Evolutionary conservation across 2,797 vertebrate genomes (phyloP).

Genomic region (Tympanoctomys barrerae): DNA sequence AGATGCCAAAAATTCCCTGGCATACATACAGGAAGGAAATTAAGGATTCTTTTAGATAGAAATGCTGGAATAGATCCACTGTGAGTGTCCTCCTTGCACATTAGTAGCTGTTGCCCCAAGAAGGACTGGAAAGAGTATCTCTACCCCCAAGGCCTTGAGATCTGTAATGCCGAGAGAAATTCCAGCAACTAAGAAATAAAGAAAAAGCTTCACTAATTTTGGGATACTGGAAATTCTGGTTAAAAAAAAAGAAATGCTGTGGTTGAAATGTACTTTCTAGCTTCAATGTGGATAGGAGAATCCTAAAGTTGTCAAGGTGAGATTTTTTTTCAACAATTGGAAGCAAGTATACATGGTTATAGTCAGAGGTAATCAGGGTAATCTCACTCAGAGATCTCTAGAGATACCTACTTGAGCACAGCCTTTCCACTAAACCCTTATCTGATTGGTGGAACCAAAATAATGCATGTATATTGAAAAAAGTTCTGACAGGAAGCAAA

Average conservation of each 20-base stretch:
- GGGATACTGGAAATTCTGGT: slow-evolving; percentile 38
- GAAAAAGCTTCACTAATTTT: slow-evolving; percentile 35
- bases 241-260: not conserved
- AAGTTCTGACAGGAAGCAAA: not conserved
- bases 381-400: not conserved
- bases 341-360: not conserved
- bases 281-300: not conserved
- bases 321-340: not conserved
- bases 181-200: not conserved
- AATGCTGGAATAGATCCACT: slow-evolving; percentile 57
- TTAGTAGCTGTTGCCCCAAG: slow-evolving; percentile 28
- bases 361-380: not conserved
- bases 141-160: slow-evolving; percentile 28
- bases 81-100: not conserved
- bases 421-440: not conserved
- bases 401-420: not conserved
- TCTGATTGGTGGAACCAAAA: slow-evolving; percentile 8
- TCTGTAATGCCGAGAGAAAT: not conserved
- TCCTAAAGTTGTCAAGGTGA: not conserved
- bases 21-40: slow-evolving; percentile 49
- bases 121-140: slow-evolving; percentile 37
- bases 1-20: slow-evolving; percentile 69
- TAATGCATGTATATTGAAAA: not conserved
- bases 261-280: not conserved
- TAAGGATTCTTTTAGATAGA: slow-evolving; percentile 38